Conservation (phyloP, 2,888 invertebrate genomes). For the Macrostomum cliftonense region DNA sequence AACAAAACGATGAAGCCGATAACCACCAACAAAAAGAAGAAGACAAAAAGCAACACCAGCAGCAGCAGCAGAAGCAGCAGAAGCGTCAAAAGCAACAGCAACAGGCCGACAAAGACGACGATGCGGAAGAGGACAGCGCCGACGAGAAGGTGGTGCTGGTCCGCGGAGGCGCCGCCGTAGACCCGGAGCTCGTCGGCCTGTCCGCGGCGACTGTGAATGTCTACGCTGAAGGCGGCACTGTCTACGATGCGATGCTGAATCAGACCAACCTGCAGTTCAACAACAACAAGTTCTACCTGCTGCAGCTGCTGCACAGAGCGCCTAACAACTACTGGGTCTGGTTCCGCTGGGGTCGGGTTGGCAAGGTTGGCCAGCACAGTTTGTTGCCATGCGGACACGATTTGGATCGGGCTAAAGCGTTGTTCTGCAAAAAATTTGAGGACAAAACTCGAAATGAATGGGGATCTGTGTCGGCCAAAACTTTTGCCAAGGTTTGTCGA, state of each 20-base stretch:
- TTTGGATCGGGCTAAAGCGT: slow-evolving; percentile 36
- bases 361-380: slow-evolving; percentile 39
- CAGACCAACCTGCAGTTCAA: slow-evolving; percentile 42
- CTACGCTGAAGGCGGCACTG: slow-evolving; percentile 27
- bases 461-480: slow-evolving; percentile 13
- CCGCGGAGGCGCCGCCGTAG: slow-evolving; percentile 38
- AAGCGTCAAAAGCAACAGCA: too few species aligned
- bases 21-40: too few species aligned
- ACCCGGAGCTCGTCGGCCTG: slow-evolving; percentile 24
- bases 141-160: slow-evolving; percentile 23
- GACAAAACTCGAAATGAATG: slow-evolving; percentile 42
- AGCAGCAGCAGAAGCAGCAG: too few species aligned
- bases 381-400: slow-evolving; percentile 33
- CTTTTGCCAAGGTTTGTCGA: too few species aligned
- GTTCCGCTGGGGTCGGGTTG: slow-evolving; percentile 45
- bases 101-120: too few species aligned
- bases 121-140: too few species aligned
- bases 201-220: slow-evolving; percentile 19
- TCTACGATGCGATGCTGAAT: slow-evolving; percentile 41
- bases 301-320: slow-evolving; percentile 37
- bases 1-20: too few species aligned
- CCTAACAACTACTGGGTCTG: slow-evolving; percentile 34
- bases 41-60: too few species aligned
- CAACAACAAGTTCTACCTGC: slow-evolving; percentile 43
- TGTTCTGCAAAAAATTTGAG: slow-evolving; percentile 39